A percentile compares a stretch with the other conserved stretches of the same genome.
Conservation (phyloP, 2,113 vertebrate species). For the Casuarius casuarius region DNA sequence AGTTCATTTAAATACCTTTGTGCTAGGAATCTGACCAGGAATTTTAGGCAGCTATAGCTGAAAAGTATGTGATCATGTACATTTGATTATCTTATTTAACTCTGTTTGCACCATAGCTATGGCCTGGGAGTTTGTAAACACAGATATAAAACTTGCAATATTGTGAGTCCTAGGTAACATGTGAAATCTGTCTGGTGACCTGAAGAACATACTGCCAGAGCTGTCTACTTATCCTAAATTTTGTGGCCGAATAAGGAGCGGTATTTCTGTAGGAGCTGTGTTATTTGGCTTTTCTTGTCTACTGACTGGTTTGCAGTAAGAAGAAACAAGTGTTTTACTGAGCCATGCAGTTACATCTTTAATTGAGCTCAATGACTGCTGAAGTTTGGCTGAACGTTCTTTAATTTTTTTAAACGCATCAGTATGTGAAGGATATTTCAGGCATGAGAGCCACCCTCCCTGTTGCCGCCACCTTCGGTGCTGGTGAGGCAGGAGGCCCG, state of each 20-base stretch:
- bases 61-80: not conserved
- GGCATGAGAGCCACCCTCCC: not conserved
- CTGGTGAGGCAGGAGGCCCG: no score
- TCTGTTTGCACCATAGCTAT: not conserved
- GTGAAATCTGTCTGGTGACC: not conserved
- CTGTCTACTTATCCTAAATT: not conserved
- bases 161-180: not conserved
- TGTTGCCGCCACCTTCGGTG: not conserved
- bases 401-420: not conserved
- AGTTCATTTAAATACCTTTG: slow-evolving; percentile 22
- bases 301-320: not conserved
- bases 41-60: not conserved
- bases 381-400: not conserved
- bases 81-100: slow-evolving; percentile 15
- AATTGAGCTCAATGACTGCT: not conserved
- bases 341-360: not conserved
- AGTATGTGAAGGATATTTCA: not conserved
- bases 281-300: not conserved
- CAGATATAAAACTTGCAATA: not conserved
- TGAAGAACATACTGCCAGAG: not conserved
- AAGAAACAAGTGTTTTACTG: slow-evolving; percentile 31
- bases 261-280: slow-evolving; percentile 2
- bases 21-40: not conserved
- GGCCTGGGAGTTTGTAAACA: not conserved
- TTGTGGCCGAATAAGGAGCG: not conserved